These are phyloP conservation scores for Silvanus unidentatus DNA, from an alignment of 2,888 invertebrate species.

Conservation along the genomic window DNA sequence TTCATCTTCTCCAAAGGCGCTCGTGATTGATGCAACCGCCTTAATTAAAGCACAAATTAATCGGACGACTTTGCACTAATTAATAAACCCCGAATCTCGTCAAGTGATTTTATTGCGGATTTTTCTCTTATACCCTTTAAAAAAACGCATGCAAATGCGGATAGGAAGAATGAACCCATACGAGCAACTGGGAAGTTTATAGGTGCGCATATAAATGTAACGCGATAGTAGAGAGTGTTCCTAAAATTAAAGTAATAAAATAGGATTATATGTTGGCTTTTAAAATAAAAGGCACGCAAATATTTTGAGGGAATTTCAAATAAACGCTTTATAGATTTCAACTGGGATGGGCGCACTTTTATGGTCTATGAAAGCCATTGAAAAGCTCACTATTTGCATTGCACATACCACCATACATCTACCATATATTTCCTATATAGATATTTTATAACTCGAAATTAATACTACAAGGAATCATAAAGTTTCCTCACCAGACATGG, in stretches of 20 bases:
- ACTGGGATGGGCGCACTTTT: constrained; percentile 14
- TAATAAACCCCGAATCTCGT: constrained; percentile 40
- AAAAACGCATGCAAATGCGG: too few relatives aligned
- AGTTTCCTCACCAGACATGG: too few relatives aligned
- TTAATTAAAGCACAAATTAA: constrained; percentile 42
- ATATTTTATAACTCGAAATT: too few relatives aligned
- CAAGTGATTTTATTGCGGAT: constrained; percentile 22
- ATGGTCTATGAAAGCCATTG: constrained; percentile 3
- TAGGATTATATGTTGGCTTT: constrained; percentile 29
- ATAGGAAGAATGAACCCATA: not conserved
- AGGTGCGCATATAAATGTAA: constrained; percentile 25
- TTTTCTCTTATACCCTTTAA: too few relatives aligned
- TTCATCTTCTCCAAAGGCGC: constrained; percentile 25
- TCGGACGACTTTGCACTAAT: constrained; percentile 38
- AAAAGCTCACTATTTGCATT: not conserved
- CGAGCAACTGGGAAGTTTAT: constrained; percentile 24
- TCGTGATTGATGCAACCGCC: constrained; percentile 38
- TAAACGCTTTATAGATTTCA: constrained; percentile 23
- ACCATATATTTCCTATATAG: too few relatives aligned
- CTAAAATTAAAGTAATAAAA: constrained; percentile 36
- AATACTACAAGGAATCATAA: too few relatives aligned
- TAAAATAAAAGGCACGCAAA: constrained; percentile 30
- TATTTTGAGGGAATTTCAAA: constrained; percentile 22
- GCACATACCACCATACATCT: too few relatives aligned
- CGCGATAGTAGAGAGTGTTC: constrained; percentile 27